Conservation (phyloP, 2,888 invertebrate species). For the Melitaea athalia region DNA sequence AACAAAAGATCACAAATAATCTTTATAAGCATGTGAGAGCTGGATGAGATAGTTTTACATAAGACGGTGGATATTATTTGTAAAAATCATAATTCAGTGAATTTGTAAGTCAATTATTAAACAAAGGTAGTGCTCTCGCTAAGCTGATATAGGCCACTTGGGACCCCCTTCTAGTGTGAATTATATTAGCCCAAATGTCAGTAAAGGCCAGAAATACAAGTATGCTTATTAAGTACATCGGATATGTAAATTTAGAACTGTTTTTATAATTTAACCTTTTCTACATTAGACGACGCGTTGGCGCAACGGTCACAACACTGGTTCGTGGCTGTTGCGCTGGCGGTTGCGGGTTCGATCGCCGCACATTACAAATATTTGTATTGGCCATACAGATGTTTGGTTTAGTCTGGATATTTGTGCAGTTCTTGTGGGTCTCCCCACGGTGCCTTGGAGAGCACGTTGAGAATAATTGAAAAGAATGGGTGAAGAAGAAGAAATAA, state of each 20-base stretch:
- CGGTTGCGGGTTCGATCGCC: too few species aligned
- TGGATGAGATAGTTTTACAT: background rate
- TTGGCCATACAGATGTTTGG: too few species aligned
- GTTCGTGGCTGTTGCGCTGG: too few species aligned
- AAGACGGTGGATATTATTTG: conserved; percentile 1
- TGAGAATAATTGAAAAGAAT: too few species aligned
- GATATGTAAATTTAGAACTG: background rate
- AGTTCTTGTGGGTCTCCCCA: too few species aligned
- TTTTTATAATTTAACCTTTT: background rate
- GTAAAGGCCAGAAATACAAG: conserved; percentile 15
- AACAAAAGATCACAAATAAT: background rate
- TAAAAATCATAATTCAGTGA: conserved; percentile 24
- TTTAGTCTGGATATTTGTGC: too few species aligned
- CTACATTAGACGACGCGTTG: background rate
- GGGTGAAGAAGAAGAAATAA: too few species aligned
- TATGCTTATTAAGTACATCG: background rate
- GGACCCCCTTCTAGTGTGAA: conserved; percentile 28
- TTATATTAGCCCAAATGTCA: conserved; percentile 26
- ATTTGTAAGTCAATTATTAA: conserved; percentile 37
- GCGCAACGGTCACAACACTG: too few species aligned
- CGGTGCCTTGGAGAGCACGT: too few species aligned
- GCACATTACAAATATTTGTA: too few species aligned
- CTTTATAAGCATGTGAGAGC: background rate
- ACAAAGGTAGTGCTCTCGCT: conserved; percentile 33
- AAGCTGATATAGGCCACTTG: conserved; percentile 36